Evolutionary conservation across 2,113 vertebrate genomes (phyloP).

Genomic region (Myocastor coypus): DNA sequence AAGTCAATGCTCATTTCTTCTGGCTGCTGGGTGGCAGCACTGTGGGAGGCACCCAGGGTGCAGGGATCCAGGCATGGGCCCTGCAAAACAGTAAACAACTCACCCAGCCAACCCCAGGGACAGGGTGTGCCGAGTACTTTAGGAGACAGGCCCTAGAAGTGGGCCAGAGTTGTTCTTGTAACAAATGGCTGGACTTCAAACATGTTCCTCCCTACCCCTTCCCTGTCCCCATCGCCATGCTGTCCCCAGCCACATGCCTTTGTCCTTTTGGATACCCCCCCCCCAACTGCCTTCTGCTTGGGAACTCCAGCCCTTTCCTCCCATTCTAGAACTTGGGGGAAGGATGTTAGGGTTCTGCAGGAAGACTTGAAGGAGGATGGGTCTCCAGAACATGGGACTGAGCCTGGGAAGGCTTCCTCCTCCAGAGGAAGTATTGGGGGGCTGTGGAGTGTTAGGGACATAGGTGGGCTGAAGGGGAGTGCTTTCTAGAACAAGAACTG

Average conservation of each 20-base stretch:
- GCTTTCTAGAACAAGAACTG: not conserved
- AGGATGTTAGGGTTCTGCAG: not conserved
- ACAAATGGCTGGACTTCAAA: constrained; percentile 30
- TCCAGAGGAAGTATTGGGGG: not conserved
- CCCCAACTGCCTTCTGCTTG: not conserved
- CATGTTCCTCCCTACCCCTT: not conserved
- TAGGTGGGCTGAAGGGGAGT: not conserved
- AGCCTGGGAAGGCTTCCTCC: not conserved
- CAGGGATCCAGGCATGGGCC: not conserved
- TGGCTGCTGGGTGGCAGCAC: not conserved
- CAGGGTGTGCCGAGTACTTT: constrained; percentile 39
- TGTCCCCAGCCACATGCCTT: not conserved
- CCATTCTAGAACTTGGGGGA: not conserved
- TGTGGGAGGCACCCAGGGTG: not conserved
- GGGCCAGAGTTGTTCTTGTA: constrained; percentile 17
- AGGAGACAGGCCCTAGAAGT: not conserved
- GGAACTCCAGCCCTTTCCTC: not conserved
- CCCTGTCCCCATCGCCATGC: not conserved
- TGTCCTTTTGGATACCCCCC: not conserved
- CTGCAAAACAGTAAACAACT: constrained; percentile 68
- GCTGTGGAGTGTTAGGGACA: not conserved
- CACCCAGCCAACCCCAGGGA: fast-evolving
- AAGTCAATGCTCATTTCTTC: not conserved
- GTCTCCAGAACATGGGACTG: not conserved
- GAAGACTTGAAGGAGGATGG: not conserved